phyloP scores from a whole-genome alignment of 2,797 vertebrate genomes.

The Cygnus olor region DNA sequence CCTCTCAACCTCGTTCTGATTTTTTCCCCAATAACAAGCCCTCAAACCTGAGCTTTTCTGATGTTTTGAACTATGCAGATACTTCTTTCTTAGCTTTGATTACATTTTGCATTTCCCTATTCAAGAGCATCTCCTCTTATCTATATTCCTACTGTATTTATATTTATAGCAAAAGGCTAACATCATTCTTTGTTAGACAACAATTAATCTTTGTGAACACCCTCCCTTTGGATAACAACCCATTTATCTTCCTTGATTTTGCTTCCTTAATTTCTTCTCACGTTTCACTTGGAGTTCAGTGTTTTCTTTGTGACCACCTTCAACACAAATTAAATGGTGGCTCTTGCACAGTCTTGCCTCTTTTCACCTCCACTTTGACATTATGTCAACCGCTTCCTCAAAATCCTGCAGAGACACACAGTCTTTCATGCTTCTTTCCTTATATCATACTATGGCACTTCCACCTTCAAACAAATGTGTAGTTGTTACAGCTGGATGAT shows the following conservation, averaged over 20 bases:
- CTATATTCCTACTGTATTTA: conserved; percentile 46
- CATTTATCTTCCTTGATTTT: conserved; percentile 40
- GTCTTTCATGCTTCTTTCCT: background rate
- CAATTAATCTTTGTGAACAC: conserved; percentile 35
- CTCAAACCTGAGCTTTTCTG: background rate
- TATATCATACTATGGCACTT: background rate
- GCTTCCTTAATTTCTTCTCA: background rate
- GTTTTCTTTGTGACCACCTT: background rate
- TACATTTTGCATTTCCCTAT: conserved; percentile 35
- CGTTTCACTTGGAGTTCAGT: background rate
- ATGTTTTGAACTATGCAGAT: background rate
- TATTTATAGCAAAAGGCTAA: conserved; percentile 46
- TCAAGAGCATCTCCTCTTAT: conserved; percentile 31
- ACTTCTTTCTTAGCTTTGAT: background rate
- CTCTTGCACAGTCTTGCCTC: background rate
- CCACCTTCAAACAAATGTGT: background rate
- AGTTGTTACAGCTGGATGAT: background rate
- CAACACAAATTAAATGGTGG: background rate
- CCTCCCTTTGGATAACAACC: background rate
- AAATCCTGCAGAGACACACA: background rate
- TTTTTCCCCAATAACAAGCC: background rate
- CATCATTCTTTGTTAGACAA: conserved; percentile 48
- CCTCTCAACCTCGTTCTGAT: background rate
- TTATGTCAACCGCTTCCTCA: background rate
- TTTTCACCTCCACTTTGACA: background rate